Evolutionary conservation across 2,113 vertebrate species (phyloP).

Genomic region (Oophaga pumilio): DNA sequence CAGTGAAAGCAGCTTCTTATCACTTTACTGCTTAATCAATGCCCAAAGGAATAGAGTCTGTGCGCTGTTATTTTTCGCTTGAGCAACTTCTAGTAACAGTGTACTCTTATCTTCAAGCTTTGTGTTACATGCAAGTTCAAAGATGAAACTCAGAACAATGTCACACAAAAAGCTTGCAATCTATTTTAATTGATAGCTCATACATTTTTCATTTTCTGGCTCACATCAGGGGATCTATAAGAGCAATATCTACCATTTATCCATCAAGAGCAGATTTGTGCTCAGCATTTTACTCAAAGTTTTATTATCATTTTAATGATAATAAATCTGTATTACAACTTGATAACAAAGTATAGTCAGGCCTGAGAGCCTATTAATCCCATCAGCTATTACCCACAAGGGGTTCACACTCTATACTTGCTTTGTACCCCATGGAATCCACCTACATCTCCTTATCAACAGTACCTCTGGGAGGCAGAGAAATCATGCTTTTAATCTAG

Average conservation of each 20-base stretch:
- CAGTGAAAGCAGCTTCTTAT: constrained; percentile 11
- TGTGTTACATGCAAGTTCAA: neutral
- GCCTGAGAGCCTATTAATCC: neutral
- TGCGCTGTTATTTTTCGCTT: neutral
- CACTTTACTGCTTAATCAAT: constrained; percentile 36
- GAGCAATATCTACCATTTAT: neutral
- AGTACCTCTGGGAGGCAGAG: constrained; percentile 16
- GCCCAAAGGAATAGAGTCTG: constrained; percentile 5
- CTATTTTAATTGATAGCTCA: neutral
- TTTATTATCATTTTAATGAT: neutral
- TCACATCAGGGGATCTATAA: neutral
- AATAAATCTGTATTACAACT: neutral
- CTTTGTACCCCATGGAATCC: neutral
- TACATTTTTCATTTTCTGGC: neutral
- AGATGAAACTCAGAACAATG: neutral
- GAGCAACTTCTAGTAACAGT: constrained; percentile 14
- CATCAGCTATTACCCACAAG: neutral
- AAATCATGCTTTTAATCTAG: constrained; percentile 34
- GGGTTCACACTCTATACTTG: neutral
- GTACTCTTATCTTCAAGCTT: constrained; percentile 19
- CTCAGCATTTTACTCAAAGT: neutral
- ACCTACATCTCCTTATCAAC: constrained; percentile 18
- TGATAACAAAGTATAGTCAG: neutral
- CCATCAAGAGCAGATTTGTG: neutral
- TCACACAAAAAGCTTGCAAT: constrained; percentile 17